Base-by-base conservation (phyloP, 2,797 vertebrate genomes). In the Triplophysa yarkandensis region DNA sequence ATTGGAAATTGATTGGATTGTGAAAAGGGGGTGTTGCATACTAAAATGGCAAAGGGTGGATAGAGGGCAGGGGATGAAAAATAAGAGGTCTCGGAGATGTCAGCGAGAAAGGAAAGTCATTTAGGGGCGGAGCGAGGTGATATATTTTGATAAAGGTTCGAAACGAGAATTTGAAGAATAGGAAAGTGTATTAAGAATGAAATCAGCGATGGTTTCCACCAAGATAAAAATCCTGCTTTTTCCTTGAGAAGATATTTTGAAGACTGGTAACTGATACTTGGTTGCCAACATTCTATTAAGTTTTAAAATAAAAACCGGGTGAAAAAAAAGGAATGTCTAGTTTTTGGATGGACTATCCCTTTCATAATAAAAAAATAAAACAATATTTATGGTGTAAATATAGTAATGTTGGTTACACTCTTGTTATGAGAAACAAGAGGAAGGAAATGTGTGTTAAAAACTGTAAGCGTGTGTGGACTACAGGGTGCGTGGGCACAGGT, bases 381-480 rank as follows among this genome's bases (percentile, higher is more conserved):
- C 19, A 19, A 39, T 48, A 50, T 2, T 1, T 23, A 4, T 25
- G 14, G 16, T 68, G 50, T 41, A 41, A 6, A 67, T n/a, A 67
- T 8, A 48, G 46, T 50, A 13, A 54, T 52, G 48, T 27, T 4
- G 21, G 16, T 54, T 23, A n/a, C 28, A 55, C n/a, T 58, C 25
- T 69, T 11, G 58, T 32, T 44, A 69, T 69, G 28, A 43, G 25
- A 13, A 69, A 43, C 41, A 68, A 55, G 54, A 11, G 19, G 14
- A 46, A 30, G 41, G 11, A 69, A 57, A 52, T 50, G 19, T 50
- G 19, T 43, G 25, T 23, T 52, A 6, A 25, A 23, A 43, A 21
- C 23, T 48, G 19, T 70, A 32, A 43, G 6, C 14, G n/a, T 27
- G 28, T 6, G 3, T 32, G 27, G 57, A 43, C 32, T 17, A 17